Base-by-base conservation (phyloP, 2,888 invertebrate genomes). In the Tethea ocularis region DNA sequence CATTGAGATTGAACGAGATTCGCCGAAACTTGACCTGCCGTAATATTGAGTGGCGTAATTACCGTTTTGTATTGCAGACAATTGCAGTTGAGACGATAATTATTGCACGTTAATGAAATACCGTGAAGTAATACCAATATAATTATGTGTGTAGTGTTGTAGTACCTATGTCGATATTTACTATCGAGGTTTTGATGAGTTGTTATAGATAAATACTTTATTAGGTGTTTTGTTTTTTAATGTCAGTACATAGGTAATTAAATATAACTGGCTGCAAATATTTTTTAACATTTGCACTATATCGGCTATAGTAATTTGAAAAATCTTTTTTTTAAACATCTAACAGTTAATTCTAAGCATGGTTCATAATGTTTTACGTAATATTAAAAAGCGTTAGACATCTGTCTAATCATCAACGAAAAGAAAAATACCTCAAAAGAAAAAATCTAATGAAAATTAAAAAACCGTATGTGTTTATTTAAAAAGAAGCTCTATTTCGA, bases 401-500 rank as follows among this genome's bases (percentile, higher is more conserved):
- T 57, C 58, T 57, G 61, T 58, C 46, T 38, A 15, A 15, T 17
- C 26, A 57, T 41, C 20, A 33, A n/a, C 24, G 11, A 56, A 56
- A 59, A 66, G 65, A 56, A 70, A 64, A 64, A 65, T 61, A 58
- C 58, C 57, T 2, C 38, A n/a, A 59, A 68, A 66, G 67, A 63
- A 67, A 26, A 61, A 68, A 36, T 36, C 61, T 54, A 58, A 58
- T 61, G 69, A 75, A 78, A 61, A 70, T 71, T 73, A 66, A 74
- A 72, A 75, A 69, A 69, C 2, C 33, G 7, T 33, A 54, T 55
- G 13, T 15, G 36, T 36, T 36, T n/a, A 61, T 55, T 38, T 62
- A 58, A 74, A 71, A 69, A 52, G 71, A 56, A 66, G 66, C 74
- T 65, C 61, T 83, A 72, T 64, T 3, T 0, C 13, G 6, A 7